phyloP scores from a whole-genome alignment of 2,888 invertebrate genomes.

The Thysanoteuthis rhombus region DNA sequence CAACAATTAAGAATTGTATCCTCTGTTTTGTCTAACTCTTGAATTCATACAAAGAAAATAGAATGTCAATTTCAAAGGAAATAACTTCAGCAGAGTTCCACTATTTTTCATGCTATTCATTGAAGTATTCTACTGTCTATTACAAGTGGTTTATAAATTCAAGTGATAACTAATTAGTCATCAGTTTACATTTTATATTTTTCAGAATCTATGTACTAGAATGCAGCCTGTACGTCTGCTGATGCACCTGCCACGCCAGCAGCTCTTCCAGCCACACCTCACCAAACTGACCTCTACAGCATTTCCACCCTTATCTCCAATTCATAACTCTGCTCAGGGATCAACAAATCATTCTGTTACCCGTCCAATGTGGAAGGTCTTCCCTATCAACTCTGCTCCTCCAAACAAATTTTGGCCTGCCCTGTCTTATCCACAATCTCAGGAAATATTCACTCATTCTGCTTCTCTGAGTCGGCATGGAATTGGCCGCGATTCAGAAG shows the following conservation, averaged over 20 bases:
- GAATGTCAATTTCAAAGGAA: too few relatives aligned
- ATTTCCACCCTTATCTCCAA: background rate
- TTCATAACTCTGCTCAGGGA: background rate
- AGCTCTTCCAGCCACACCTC: background rate
- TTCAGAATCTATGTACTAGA: background rate
- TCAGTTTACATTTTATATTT: background rate
- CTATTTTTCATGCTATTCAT: too few relatives aligned
- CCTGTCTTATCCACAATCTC: background rate
- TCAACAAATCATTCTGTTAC: background rate
- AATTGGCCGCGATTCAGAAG: background rate
- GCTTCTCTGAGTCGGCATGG: background rate
- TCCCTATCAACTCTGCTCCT: background rate
- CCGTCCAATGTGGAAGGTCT: background rate
- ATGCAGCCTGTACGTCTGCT: background rate
- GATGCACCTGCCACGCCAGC: background rate
- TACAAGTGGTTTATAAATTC: too few relatives aligned
- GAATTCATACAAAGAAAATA: too few relatives aligned
- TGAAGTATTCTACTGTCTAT: too few relatives aligned
- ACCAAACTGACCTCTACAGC: background rate
- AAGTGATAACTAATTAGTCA: too few relatives aligned
- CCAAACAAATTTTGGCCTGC: background rate
- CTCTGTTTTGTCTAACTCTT: too few relatives aligned
- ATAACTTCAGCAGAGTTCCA: too few relatives aligned
- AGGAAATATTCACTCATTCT: background rate
- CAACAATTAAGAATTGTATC: too few relatives aligned